These are phyloP conservation scores for Plutella xylostella DNA, from an alignment of 2,888 invertebrate genomes.

Conservation along the genomic window DNA sequence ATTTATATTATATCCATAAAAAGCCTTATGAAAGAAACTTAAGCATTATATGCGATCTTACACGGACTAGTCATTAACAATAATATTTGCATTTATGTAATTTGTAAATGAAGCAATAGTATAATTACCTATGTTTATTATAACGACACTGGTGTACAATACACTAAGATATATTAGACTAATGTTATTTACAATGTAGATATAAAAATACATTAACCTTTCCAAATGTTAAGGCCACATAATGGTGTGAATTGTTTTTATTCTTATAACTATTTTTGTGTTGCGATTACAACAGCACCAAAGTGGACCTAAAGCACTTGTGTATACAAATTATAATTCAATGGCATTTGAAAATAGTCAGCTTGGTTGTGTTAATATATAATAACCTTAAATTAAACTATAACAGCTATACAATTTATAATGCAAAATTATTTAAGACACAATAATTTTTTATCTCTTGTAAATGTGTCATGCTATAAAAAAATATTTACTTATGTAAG, in stretches of 20 bases:
- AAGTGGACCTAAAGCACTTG: not conserved
- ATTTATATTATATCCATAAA: not conserved
- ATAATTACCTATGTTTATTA: not conserved
- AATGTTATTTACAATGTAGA: slow-evolving; percentile 55
- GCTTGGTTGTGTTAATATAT: not conserved
- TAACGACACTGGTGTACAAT: slow-evolving; percentile 35
- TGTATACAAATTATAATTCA: not conserved
- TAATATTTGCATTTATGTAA: slow-evolving; percentile 36
- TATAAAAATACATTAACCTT: slow-evolving; percentile 27
- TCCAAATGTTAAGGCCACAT: slow-evolving; percentile 49
- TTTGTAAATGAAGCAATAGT: not conserved
- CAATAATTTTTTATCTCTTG: not conserved
- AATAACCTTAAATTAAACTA: too few relatives aligned
- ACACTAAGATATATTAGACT: slow-evolving; percentile 21
- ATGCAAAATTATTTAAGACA: not conserved
- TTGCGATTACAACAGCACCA: too few relatives aligned
- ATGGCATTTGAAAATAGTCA: slow-evolving; percentile 2
- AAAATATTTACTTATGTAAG: too few relatives aligned
- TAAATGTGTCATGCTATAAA: too few relatives aligned
- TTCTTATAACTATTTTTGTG: not conserved
- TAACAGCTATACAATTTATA: too few relatives aligned
- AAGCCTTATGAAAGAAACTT: not conserved
- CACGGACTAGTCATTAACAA: slow-evolving; percentile 51
- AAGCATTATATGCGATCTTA: slow-evolving; percentile 58
- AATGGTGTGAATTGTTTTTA: slow-evolving; percentile 17